A percentile compares a stretch with the other conserved stretches of the same genome.
Evolutionary conservation across 2,797 vertebrate genomes (phyloP).

Genomic region (Harpagifer antarcticus): DNA sequence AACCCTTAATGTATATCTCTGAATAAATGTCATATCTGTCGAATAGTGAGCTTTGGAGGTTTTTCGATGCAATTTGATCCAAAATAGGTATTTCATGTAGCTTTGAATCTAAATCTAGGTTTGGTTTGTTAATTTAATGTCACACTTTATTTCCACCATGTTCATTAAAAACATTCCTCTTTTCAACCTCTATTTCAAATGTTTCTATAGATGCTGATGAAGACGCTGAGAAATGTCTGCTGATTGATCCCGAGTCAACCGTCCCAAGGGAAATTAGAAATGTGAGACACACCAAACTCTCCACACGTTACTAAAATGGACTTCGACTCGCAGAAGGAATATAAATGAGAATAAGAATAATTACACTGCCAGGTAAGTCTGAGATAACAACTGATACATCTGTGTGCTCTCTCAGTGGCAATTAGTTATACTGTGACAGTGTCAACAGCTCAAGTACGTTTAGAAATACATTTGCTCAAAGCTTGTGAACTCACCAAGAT

Average conservation of each 20-base stretch:
- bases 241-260: constrained; percentile 1
- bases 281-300: constrained; percentile 23
- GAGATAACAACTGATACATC: constrained; percentile 14
- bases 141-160: too few species aligned
- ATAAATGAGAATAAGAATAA: constrained; percentile 6
- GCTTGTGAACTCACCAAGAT: constrained; percentile 89
- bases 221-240: neutral
- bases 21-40: neutral
- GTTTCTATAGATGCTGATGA: too few species aligned
- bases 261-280: constrained; percentile 18
- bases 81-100: too few species aligned
- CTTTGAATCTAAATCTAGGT: too few species aligned
- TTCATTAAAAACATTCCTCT: neutral
- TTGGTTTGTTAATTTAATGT: too few species aligned
- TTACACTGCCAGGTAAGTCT: constrained; percentile 10
- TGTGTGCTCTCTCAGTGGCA: neutral
- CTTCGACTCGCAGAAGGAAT: constrained; percentile 1
- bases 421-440: neutral
- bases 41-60: neutral
- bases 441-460: too few species aligned
- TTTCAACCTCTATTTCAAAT: neutral
- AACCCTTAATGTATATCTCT: too few species aligned
- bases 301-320: too few species aligned
- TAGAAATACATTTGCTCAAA: neutral
- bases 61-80: too few species aligned